Evolutionary conservation across 2,888 invertebrate species (phyloP).

Genomic region (Chrysotoxum bicinctum): DNA sequence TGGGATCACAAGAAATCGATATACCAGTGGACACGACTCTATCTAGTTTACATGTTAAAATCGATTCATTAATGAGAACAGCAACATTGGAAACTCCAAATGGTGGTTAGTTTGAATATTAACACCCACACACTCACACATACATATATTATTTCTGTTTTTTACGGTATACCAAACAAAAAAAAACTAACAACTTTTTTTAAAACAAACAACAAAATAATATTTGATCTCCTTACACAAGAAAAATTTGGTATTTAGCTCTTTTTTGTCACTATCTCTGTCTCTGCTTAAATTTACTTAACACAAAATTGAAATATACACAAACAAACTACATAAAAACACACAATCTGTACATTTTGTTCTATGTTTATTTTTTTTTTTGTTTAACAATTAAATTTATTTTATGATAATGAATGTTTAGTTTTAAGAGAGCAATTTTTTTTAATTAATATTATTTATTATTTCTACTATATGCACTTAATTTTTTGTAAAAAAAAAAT

Average conservation of each 20-base stretch:
- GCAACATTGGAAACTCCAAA: constrained; percentile 81
- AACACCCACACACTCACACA: neutral
- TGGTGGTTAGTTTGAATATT: constrained; percentile 80
- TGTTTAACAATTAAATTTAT: constrained; percentile 54
- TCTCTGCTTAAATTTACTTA: constrained; percentile 25
- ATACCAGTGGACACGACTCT: constrained; percentile 80
- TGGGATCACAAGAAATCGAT: constrained; percentile 79
- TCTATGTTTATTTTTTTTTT: constrained; percentile 22
- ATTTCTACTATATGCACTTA: constrained; percentile 64
- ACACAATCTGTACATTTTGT: constrained; percentile 56
- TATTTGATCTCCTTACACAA: constrained; percentile 57
- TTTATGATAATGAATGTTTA: constrained; percentile 66
- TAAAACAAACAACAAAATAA: constrained; percentile 33
- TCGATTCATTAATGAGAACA: constrained; percentile 79
- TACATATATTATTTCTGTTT: constrained; percentile 1
- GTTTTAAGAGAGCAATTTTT: constrained; percentile 50
- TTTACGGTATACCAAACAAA: constrained; percentile 3
- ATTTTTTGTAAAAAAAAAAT: constrained; percentile 40
- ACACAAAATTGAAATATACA: constrained; percentile 5
- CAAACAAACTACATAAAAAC: constrained; percentile 4
- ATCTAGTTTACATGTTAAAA: constrained; percentile 80
- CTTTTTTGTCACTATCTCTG: constrained; percentile 6
- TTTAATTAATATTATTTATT: constrained; percentile 68
- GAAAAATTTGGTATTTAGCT: constrained; percentile 30
- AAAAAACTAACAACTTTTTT: constrained; percentile 2